Evolutionary conservation across 2,888 invertebrate species (phyloP).

Genomic region (Hirtodrosophila duncani): DNA sequence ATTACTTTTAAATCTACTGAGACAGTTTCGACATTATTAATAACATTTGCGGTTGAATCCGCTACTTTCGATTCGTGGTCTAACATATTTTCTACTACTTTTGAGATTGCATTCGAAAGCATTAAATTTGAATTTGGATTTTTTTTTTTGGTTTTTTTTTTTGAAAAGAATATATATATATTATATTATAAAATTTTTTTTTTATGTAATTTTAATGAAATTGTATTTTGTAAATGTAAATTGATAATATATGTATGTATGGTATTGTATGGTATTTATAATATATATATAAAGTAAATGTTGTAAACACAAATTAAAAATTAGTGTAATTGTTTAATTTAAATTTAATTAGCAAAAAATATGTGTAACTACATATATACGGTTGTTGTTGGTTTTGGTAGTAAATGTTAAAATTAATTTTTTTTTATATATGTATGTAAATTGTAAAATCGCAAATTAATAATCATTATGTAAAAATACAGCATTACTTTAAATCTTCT

Average conservation of each 20-base stretch:
- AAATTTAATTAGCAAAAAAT: constrained; percentile 37
- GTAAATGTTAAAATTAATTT: constrained; percentile 3
- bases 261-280: neutral
- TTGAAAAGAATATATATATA: constrained; percentile 55
- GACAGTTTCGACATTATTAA: too few species aligned
- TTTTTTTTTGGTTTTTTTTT: constrained; percentile 1
- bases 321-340: constrained; percentile 53
- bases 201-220: constrained; percentile 22
- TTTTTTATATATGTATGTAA: constrained; percentile 38
- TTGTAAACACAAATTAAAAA: constrained; percentile 64
- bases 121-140: too few species aligned
- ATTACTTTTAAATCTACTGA: too few species aligned
- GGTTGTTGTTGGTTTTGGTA: constrained; percentile 25
- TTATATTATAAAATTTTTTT: constrained; percentile 53
- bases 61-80: too few species aligned
- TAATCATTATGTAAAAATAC: constrained; percentile 37
- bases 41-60: too few species aligned
- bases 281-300: constrained; percentile 10
- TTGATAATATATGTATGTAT: constrained; percentile 1
- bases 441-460: constrained; percentile 67
- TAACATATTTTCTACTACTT: too few species aligned
- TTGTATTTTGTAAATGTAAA: constrained; percentile 8
- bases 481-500: constrained; percentile 10
- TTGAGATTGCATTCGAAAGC: too few species aligned
- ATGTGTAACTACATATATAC: constrained; percentile 29